Base-by-base conservation (phyloP, 2,888 invertebrate species). In the Neoscelio sp. region DNA sequence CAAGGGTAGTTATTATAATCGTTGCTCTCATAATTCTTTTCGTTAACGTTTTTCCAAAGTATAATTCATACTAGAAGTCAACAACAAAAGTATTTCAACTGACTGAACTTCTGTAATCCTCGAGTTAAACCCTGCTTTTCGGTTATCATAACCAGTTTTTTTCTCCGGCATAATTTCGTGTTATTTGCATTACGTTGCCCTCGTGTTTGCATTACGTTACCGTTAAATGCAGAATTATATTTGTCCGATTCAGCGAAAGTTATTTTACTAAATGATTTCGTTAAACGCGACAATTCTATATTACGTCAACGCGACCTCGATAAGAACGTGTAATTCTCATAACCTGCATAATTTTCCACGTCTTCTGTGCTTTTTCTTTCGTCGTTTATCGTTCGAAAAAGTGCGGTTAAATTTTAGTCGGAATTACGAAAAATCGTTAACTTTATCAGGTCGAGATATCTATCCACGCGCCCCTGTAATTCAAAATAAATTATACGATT, bases 111-210 rank as follows among this genome's bases (percentile, higher is more conserved):
- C 56, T 67, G 75, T 75, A 60, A 74, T 74, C 74, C 67, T 50
- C 44, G 18, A 75, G 75, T 67, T 60, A 73, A 58, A 67, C 75
- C 75, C 75, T 40, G 52, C 52, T 67, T 67, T 58, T 75, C 67
- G 67, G 75, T 75, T 75, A 58, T 67, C 75, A 75, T 67, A 75
- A 75, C 75, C 75, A 60, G 75, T 67, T 75, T 67, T 54, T 64
- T 70, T 44, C 30, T 67, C 18, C 35, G 18, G 50, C 44, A 67
- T 75, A 52, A 75, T 58, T 10, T 67, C 50, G 13, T 54, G 58
- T 40, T 50, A 65, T 65, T 74, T 65, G 74, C 56, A 74, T 74
- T 46, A 64, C 20, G 64, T 64, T 56, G 54, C 48, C 56, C 64
- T 73, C 28, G 64, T 73, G 73, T 73, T 73, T 73, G 64, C 56